Evolutionary conservation across 2,113 vertebrate species (phyloP).

Genomic region (Thryonomys swinderianus): DNA sequence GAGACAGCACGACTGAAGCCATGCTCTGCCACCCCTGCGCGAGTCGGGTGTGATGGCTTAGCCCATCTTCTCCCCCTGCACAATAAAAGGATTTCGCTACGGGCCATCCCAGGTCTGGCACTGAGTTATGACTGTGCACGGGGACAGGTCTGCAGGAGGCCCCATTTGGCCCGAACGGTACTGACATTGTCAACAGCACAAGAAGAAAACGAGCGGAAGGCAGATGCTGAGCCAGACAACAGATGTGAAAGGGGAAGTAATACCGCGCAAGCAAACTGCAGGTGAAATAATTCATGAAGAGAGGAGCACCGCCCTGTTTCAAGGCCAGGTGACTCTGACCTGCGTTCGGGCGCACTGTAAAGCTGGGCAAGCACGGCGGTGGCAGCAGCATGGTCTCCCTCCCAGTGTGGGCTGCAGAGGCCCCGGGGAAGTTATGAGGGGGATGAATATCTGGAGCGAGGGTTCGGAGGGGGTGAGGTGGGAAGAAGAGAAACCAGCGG

Average conservation of each 20-base stretch:
- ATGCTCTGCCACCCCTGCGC: not conserved
- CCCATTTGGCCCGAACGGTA: not conserved
- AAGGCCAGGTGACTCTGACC: not conserved
- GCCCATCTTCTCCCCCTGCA: not conserved
- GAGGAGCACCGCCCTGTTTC: not conserved
- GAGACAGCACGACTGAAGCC: not conserved
- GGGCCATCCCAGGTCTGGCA: not conserved
- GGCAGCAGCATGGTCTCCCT: not conserved
- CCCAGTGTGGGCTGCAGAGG: not conserved
- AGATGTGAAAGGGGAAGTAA: conserved; percentile 45
- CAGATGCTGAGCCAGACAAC: not conserved
- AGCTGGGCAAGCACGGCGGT: not conserved
- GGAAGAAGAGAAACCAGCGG: not conserved
- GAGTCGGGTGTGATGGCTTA: not conserved
- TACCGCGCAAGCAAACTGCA: not conserved
- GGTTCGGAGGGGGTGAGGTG: not conserved
- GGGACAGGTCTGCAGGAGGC: not conserved
- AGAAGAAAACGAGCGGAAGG: conserved; percentile 28
- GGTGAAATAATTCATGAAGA: conserved; percentile 45
- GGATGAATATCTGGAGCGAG: not conserved
- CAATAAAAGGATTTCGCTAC: not conserved
- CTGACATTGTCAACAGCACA: not conserved
- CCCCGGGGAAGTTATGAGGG: not conserved
- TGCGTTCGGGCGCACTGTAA: not conserved
- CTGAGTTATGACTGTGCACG: not conserved